Percentiles rank a stretch among this genome's conserved stretches.
These are phyloP conservation scores for Pseudochaenichthys georgianus DNA, from an alignment of 2,797 vertebrate species.

Conservation along the genomic window DNA sequence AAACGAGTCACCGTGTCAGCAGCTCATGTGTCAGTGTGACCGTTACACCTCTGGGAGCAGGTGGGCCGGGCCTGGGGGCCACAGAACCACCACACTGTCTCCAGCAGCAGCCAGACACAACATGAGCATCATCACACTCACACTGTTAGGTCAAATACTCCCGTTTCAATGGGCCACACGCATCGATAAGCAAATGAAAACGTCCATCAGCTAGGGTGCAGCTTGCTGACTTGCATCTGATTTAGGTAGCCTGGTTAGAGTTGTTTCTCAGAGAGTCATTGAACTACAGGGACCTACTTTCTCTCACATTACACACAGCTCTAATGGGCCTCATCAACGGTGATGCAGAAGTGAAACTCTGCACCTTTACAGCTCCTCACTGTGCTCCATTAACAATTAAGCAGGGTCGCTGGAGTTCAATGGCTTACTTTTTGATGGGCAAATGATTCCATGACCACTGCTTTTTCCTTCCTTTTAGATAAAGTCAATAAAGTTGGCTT, in stretches of 20 bases:
- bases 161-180: neutral
- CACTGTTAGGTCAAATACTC: neutral
- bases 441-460: slow-evolving; percentile 41
- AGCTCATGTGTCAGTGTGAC: slow-evolving; percentile 61
- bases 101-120: neutral
- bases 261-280: slow-evolving; percentile 44
- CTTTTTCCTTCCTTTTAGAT: slow-evolving; percentile 23
- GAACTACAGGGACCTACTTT: slow-evolving; percentile 38
- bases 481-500: neutral
- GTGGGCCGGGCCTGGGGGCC: slow-evolving; percentile 33
- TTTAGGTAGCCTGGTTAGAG: slow-evolving; percentile 29
- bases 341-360: slow-evolving; percentile 61
- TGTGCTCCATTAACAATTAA: slow-evolving; percentile 51
- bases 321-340: slow-evolving; percentile 28
- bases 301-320: slow-evolving; percentile 60
- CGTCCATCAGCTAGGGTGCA: slow-evolving; percentile 18
- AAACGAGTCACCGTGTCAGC: slow-evolving; percentile 54
- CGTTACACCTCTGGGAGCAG: slow-evolving; percentile 55
- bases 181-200: slow-evolving; percentile 50
- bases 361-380: slow-evolving; percentile 59
- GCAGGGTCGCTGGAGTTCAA: slow-evolving; percentile 31
- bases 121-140: neutral
- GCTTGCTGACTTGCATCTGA: slow-evolving; percentile 44
- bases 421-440: slow-evolving; percentile 46
- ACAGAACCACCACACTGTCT: slow-evolving; percentile 30